Conservation (phyloP, 2,888 invertebrate genomes). For the Noctua comes region DNA sequence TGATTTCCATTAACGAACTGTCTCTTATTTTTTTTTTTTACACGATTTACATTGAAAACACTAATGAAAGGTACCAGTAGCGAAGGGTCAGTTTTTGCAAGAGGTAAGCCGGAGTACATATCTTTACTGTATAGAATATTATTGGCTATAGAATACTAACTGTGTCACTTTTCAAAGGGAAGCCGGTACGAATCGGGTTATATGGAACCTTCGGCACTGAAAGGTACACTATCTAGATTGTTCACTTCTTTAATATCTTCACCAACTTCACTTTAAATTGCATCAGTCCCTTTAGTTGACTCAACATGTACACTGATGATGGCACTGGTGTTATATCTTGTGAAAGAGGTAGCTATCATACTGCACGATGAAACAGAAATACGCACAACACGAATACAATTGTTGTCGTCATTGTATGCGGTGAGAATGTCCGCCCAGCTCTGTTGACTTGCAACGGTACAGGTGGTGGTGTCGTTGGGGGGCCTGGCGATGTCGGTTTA, state of each 20-base stretch:
- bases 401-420: not conserved
- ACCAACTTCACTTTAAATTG: not conserved
- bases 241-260: not conserved
- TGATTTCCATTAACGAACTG: not conserved
- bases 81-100: too few relatives aligned
- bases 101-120: too few relatives aligned
- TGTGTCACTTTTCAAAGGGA: too few relatives aligned
- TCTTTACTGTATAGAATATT: too few relatives aligned
- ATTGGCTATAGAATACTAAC: too few relatives aligned
- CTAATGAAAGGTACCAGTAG: too few relatives aligned
- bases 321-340: not conserved
- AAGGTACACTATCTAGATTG: not conserved
- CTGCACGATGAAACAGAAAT: not conserved
- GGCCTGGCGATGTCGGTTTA: not conserved
- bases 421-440: not conserved
- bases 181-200: too few relatives aligned
- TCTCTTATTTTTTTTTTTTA: slow-evolving; percentile 1
- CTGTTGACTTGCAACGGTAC: not conserved
- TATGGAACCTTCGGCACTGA: too few relatives aligned
- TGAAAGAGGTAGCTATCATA: not conserved
- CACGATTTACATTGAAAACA: not conserved
- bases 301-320: not conserved
- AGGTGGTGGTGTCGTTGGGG: not conserved
- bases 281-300: not conserved
- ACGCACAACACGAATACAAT: not conserved